Evolutionary conservation across 2,888 invertebrate species (phyloP).

Genomic region (Macrophya alboannulata): DNA sequence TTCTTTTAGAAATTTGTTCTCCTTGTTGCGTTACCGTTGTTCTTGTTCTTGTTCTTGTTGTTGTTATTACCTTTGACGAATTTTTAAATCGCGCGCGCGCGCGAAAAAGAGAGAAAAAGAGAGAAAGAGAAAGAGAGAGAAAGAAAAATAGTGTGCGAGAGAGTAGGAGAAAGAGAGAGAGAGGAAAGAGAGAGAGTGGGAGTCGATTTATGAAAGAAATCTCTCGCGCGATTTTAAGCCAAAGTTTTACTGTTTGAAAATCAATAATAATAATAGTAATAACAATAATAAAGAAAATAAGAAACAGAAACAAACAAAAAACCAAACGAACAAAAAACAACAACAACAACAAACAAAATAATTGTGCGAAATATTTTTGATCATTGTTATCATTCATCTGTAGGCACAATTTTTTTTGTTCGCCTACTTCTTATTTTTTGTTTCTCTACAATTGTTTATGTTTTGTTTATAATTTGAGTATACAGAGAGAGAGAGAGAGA

Average conservation of each 20-base stretch:
- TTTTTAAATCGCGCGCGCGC: conserved; percentile 18
- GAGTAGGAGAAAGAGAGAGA: background rate
- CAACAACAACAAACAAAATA: background rate
- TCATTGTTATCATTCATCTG: no score
- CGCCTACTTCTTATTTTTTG: background rate
- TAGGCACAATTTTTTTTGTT: background rate
- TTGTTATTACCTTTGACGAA: background rate
- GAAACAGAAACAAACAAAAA: background rate
- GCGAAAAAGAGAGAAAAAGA: background rate
- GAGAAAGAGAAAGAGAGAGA: background rate
- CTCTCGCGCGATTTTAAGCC: background rate
- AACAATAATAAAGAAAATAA: background rate
- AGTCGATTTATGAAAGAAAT: conserved; percentile 25
- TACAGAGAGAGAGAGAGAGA: conserved; percentile 25
- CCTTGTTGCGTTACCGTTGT: background rate
- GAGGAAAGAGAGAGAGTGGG: background rate
- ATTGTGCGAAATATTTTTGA: background rate
- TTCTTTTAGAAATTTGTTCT: background rate
- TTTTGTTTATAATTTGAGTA: background rate
- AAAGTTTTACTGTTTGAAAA: background rate
- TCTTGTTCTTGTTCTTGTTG: background rate
- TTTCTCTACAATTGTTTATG: background rate
- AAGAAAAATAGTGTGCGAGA: background rate
- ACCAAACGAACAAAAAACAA: background rate
- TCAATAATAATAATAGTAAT: background rate